phyloP scores from a whole-genome alignment of 2,113 vertebrate species.

The Actenoides lindsayi region DNA sequence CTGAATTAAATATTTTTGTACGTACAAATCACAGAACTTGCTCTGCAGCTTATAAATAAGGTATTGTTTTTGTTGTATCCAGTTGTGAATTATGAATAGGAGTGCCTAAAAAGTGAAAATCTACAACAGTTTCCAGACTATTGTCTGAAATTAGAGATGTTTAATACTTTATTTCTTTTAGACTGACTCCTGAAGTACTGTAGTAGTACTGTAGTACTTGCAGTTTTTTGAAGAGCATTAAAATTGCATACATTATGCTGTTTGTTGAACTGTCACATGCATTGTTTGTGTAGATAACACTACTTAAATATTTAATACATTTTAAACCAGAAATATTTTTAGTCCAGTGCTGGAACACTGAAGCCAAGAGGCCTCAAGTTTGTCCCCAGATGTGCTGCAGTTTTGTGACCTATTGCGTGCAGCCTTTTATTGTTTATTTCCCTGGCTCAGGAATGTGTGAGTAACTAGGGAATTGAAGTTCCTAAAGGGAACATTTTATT shows the following conservation, averaged over 20 bases:
- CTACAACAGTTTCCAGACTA: neutral
- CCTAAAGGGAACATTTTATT: neutral
- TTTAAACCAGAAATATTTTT: neutral
- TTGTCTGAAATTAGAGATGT: neutral
- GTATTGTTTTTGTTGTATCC: neutral
- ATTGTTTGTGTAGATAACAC: neutral
- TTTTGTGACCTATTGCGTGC: neutral
- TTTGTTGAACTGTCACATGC: neutral
- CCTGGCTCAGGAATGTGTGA: neutral
- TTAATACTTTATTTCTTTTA: slow-evolving; percentile 5
- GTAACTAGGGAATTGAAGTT: neutral
- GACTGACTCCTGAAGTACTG: neutral
- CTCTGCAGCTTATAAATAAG: neutral
- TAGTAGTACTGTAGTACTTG: neutral
- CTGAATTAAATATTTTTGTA: neutral
- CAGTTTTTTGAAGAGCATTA: neutral
- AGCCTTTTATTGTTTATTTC: neutral
- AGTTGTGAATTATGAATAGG: slow-evolving; percentile 9
- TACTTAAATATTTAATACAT: neutral
- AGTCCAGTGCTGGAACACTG: neutral
- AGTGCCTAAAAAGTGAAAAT: slow-evolving; percentile 26
- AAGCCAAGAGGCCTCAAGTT: neutral
- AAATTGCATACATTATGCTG: neutral
- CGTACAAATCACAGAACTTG: neutral
- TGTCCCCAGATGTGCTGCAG: neutral